These are phyloP conservation scores for Amniataba percoides DNA, from an alignment of 2,797 vertebrate genomes.

Conservation along the genomic window DNA sequence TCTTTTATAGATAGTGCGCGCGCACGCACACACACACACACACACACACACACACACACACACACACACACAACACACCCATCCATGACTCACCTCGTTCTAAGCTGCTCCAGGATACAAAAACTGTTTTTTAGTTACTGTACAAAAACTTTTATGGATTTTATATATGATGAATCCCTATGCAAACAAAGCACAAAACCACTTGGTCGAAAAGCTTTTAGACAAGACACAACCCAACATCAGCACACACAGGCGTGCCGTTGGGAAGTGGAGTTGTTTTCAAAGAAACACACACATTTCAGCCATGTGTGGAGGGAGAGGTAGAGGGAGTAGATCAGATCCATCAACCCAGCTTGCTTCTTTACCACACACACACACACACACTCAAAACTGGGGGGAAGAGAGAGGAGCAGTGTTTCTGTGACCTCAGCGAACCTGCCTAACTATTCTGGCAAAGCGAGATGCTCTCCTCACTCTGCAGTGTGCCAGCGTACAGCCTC, in stretches of 20 bases:
- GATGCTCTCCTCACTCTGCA: slow-evolving; percentile 49
- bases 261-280: slow-evolving; percentile 44
- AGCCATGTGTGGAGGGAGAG: slow-evolving; percentile 59
- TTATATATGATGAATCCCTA: slow-evolving; percentile 23
- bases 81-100: slow-evolving; percentile 52
- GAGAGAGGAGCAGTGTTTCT: slow-evolving; percentile 70
- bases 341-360: slow-evolving; percentile 22
- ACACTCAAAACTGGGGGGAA: slow-evolving; percentile 18
- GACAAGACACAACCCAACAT: slow-evolving; percentile 23
- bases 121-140: slow-evolving; percentile 33
- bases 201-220: slow-evolving; percentile 27
- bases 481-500: slow-evolving; percentile 65
- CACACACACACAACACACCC: slow-evolving; percentile 41
- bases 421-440: slow-evolving; percentile 70
- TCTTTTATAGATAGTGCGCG: slow-evolving; percentile 52
- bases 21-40: slow-evolving; percentile 11
- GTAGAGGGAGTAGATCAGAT: slow-evolving; percentile 52
- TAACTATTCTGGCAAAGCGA: slow-evolving; percentile 68
- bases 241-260: slow-evolving; percentile 19
- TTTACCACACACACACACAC: slow-evolving; percentile 17
- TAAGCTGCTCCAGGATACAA: slow-evolving; percentile 44
- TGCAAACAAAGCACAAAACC: slow-evolving; percentile 13
- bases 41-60: slow-evolving; percentile 20
- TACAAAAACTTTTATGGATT: slow-evolving; percentile 18
- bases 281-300: slow-evolving; percentile 62